Base-by-base conservation (phyloP, 2,797 vertebrate species). In the Phalanger gymnotis region DNA sequence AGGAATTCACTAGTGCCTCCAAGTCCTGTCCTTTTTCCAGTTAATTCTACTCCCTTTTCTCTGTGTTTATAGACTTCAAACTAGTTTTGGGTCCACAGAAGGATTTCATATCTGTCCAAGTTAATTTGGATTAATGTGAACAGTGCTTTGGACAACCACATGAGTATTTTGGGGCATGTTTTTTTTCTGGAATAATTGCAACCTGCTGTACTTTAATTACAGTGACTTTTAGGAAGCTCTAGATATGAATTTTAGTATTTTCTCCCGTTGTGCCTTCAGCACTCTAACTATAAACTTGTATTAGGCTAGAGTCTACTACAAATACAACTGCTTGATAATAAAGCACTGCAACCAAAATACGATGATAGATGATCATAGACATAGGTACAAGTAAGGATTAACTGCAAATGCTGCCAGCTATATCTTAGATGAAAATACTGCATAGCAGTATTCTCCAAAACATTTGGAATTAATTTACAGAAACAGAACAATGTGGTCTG, bases 151-250 rank as follows among this genome's bases (percentile, higher is more conserved):
- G 52, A 91, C 61, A 95, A 95, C 93, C 96, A 94, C 93, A 47
- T 53, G 73, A 10, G 53, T 93, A 87, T 95, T 95, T 96, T 30
- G 53, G 30, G 94, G 92, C 9, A 6, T 92, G 56, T 12, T 92
- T 93, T 54, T 58, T 91, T 87, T 95, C 93, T 53, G 73, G 57
- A 95, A 92, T 95, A 96, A 96, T 96, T 92, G 58, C 52, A 96
- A 95, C 96, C 92, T 94, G 53, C 92, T 95, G 16, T 53, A 9
- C 94, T 95, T 96, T 97, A 96, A 96, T 97, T 94, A 92, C 53
- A 61, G 0, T 90, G 55, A 93, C 56, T 81, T 97, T 96, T 92
- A 90, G 81, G 92, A 61, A 56, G 66, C 55, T 92, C 52, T 51
- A 54, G 53, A 54, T 51, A 91, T 92, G 87, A 22, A 90, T 52